A percentile compares a stretch with the other conserved stretches of the same genome.
Conservation (phyloP, 1,140 invertebrate genomes). For the Caenorhabditis tropicalis region DNA sequence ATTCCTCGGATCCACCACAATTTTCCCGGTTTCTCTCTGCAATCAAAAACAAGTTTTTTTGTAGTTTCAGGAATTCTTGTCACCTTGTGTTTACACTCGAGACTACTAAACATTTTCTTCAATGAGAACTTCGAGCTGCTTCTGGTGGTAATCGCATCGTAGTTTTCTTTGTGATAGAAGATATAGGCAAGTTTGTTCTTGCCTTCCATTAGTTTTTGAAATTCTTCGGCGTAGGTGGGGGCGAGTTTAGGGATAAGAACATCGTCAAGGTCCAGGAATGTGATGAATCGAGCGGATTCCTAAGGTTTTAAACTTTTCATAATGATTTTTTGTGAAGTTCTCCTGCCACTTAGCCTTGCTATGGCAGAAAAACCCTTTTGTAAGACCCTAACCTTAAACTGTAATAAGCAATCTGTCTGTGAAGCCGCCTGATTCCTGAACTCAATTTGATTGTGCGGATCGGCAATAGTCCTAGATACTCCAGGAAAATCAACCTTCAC, state of each 20-base stretch:
- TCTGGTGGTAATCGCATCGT: conserved; percentile 4
- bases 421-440: conserved; percentile 23
- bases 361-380: not conserved
- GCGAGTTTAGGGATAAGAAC: conserved; percentile 8
- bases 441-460: not conserved
- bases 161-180: conserved; percentile 35
- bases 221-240: not conserved
- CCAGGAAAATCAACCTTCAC: conserved; percentile 13
- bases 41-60: not conserved
- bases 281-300: conserved; percentile 18
- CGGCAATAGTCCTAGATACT: not conserved
- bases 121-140: conserved; percentile 8
- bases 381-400: not conserved
- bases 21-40: conserved; percentile 31
- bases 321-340: no score
- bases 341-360: no score
- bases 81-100: conserved; percentile 6
- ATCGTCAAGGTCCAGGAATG: conserved; percentile 19
- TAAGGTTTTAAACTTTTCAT: not conserved
- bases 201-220: conserved; percentile 28
- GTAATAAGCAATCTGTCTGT: conserved; percentile 7
- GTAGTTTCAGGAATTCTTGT: not conserved
- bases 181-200: conserved; percentile 12
- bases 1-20: conserved; percentile 9
- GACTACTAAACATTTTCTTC: conserved; percentile 34